Evolutionary conservation across 2,797 vertebrate genomes (phyloP).

Genomic region (Tragopan temminckii): DNA sequence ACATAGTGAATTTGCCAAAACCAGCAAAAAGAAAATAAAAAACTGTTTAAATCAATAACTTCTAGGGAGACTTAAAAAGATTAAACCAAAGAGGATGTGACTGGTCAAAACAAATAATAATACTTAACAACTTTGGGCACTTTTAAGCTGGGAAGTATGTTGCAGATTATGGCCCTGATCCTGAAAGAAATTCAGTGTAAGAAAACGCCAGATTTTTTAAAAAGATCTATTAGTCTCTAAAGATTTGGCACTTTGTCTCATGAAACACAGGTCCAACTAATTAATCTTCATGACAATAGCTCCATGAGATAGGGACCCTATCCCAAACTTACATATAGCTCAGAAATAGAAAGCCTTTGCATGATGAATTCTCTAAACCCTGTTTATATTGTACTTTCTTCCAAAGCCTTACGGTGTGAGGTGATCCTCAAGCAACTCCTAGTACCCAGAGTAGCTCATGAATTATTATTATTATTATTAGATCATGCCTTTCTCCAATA

Average conservation of each 20-base stretch:
- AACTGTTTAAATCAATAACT: slow-evolving; percentile 52
- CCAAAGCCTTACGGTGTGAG: not conserved
- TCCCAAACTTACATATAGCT: slow-evolving; percentile 35
- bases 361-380: not conserved
- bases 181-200: not conserved
- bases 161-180: not conserved
- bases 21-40: slow-evolving; percentile 41
- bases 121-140: slow-evolving; percentile 10
- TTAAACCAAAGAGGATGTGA: slow-evolving; percentile 26
- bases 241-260: not conserved
- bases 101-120: slow-evolving; percentile 27
- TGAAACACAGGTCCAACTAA: not conserved
- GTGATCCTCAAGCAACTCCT: not conserved
- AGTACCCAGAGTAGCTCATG: not conserved
- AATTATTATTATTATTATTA: not conserved
- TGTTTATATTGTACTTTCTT: not conserved
- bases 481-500: not conserved
- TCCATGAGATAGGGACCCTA: not conserved
- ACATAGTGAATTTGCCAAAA: slow-evolving; percentile 21
- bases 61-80: slow-evolving; percentile 48
- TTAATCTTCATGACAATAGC: slow-evolving; percentile 31
- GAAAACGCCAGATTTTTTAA: not conserved
- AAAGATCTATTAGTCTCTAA: not conserved
- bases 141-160: slow-evolving; percentile 5
- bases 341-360: slow-evolving; percentile 6